Evolutionary conservation across 92 coral and sea anemone species (phyloP).

Genomic region (Palythoa grandis): DNA sequence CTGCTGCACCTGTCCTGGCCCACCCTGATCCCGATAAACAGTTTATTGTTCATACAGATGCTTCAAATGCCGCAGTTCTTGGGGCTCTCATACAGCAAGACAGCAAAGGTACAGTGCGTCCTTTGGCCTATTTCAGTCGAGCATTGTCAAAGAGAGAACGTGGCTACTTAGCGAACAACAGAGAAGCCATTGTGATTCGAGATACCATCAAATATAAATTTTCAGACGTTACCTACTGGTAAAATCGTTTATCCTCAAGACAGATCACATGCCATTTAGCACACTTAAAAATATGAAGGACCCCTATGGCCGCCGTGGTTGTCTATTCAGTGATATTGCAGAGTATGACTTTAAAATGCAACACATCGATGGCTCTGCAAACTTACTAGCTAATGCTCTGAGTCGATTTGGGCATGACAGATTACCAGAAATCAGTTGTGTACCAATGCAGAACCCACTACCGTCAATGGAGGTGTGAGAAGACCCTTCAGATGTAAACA

Average conservation of each 20-base stretch:
- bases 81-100: slow-evolving; percentile 42
- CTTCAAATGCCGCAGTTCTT: slow-evolving; percentile 41
- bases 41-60: slow-evolving; percentile 48
- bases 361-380: slow-evolving; percentile 52
- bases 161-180: slow-evolving; percentile 43
- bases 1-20: slow-evolving; percentile 37
- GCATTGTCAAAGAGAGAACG: slow-evolving; percentile 49
- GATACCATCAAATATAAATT: slow-evolving; percentile 46
- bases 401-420: slow-evolving; percentile 38
- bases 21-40: slow-evolving; percentile 30
- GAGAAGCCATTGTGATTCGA: slow-evolving; percentile 50
- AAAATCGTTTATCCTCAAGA: background rate
- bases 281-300: slow-evolving; percentile 41
- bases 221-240: slow-evolving; percentile 35
- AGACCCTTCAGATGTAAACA: background rate
- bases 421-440: slow-evolving; percentile 11
- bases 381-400: slow-evolving; percentile 44
- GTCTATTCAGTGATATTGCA: slow-evolving; percentile 43
- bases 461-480: background rate
- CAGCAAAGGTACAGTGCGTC: background rate
- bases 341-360: slow-evolving; percentile 17
- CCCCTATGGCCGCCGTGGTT: slow-evolving; percentile 48
- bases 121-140: slow-evolving; percentile 35
- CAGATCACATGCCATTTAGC: slow-evolving; percentile 20
- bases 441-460: background rate